Percentiles rank a stretch among this genome's conserved stretches.
Conservation (phyloP, 2,113 vertebrate species). For the Tragelaphus strepsiceros region DNA sequence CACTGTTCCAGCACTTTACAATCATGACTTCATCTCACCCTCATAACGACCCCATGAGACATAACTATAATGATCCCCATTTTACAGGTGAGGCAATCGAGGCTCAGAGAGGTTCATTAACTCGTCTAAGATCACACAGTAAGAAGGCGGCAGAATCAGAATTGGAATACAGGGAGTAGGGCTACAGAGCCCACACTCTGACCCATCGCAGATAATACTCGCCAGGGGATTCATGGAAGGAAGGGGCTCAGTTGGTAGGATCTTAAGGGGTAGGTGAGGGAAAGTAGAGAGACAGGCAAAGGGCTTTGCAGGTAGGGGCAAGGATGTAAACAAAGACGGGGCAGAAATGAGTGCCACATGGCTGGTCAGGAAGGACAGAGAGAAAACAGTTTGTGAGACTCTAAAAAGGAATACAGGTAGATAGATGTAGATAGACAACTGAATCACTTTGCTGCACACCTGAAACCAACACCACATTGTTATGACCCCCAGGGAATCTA, state of each 20-base stretch:
- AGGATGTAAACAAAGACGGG: background rate
- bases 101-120: background rate
- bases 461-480: background rate
- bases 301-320: background rate
- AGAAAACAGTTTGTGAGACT: background rate
- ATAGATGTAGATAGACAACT: background rate
- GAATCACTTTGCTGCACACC: background rate
- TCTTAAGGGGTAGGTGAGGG: too few relatives aligned
- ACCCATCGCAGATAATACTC: background rate
- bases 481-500: background rate
- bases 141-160: background rate
- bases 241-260: background rate
- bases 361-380: background rate
- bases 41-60: background rate
- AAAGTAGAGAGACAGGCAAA: background rate
- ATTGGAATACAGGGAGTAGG: background rate
- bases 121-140: background rate
- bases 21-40: background rate
- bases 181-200: background rate
- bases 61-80: background rate
- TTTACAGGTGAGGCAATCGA: background rate
- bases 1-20: background rate
- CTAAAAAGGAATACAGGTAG: background rate
- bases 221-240: background rate
- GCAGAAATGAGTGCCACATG: background rate